Evolutionary conservation across 2,113 vertebrate species (phyloP).

Genomic region (Zosterops hypoxanthus): DNA sequence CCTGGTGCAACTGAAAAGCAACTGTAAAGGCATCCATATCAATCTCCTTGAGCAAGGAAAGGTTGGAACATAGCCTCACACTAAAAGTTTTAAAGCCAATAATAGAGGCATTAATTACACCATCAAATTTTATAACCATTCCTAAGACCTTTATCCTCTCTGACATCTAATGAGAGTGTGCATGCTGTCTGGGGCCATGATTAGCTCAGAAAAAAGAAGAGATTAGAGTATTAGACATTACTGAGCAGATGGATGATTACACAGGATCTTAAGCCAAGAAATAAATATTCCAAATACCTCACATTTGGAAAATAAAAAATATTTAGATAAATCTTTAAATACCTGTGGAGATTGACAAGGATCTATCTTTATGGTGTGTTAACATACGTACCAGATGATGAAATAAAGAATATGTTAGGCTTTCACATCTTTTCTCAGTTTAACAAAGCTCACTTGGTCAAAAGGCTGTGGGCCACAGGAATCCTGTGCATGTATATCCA

Average conservation of each 20-base stretch:
- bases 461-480: background rate
- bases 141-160: slow-evolving; percentile 56
- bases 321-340: slow-evolving; percentile 27
- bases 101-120: slow-evolving; percentile 30
- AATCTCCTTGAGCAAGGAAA: background rate
- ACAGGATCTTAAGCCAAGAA: slow-evolving; percentile 56
- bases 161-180: slow-evolving; percentile 23
- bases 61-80: background rate
- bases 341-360: slow-evolving; percentile 18
- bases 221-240: slow-evolving; percentile 69
- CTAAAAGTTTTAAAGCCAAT: slow-evolving; percentile 19
- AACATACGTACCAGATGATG: slow-evolving; percentile 38
- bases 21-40: background rate
- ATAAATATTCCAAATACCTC: slow-evolving; percentile 47
- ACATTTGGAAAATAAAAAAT: slow-evolving; percentile 11
- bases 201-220: slow-evolving; percentile 51
- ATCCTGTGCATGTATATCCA: background rate
- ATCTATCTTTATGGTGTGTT: slow-evolving; percentile 23
- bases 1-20: background rate
- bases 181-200: slow-evolving; percentile 40
- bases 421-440: slow-evolving; percentile 16
- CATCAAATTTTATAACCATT: slow-evolving; percentile 46
- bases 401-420: background rate
- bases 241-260: slow-evolving; percentile 67
- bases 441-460: background rate